Conservation (phyloP, 2,797 vertebrate genomes). For the Pithecia hirsuta region DNA sequence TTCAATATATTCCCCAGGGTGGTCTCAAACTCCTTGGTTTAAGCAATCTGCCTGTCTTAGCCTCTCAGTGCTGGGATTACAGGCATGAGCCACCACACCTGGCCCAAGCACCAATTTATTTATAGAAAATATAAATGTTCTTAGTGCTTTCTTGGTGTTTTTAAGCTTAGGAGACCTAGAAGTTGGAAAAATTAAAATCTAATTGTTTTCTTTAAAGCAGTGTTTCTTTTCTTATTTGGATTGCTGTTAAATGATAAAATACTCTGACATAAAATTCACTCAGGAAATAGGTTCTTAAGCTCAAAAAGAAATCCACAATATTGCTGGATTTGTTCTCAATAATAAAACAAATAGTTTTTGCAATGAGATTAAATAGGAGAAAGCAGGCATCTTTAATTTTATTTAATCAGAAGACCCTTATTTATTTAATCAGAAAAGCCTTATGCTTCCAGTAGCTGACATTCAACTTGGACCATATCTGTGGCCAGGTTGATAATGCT, state of each 20-base stretch:
- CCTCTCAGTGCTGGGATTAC: neutral
- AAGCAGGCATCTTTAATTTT: neutral
- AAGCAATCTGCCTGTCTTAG: neutral
- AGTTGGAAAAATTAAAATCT: neutral
- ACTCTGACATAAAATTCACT: neutral
- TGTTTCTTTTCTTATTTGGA: neutral
- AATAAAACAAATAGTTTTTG: neutral
- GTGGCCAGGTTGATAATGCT: slow-evolving; percentile 66
- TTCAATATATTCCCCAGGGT: neutral
- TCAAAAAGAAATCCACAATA: neutral
- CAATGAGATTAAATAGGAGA: neutral
- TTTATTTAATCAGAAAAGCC: slow-evolving; percentile 22
- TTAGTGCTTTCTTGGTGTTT: neutral
- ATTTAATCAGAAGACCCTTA: slow-evolving; percentile 28
- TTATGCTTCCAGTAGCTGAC: slow-evolving; percentile 49
- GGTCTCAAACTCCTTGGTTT: neutral
- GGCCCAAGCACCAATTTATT: neutral
- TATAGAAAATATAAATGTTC: neutral
- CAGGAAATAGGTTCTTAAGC: slow-evolving; percentile 16
- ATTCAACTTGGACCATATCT: neutral
- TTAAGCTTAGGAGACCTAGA: neutral
- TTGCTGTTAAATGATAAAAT: neutral
- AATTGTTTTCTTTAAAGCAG: neutral
- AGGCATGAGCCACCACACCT: neutral
- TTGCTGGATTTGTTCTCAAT: neutral